Evolutionary conservation across 2,113 vertebrate genomes (phyloP), one percentile per base, ranked within the genome.

Genomic region (Scomber scombrus): DNA sequence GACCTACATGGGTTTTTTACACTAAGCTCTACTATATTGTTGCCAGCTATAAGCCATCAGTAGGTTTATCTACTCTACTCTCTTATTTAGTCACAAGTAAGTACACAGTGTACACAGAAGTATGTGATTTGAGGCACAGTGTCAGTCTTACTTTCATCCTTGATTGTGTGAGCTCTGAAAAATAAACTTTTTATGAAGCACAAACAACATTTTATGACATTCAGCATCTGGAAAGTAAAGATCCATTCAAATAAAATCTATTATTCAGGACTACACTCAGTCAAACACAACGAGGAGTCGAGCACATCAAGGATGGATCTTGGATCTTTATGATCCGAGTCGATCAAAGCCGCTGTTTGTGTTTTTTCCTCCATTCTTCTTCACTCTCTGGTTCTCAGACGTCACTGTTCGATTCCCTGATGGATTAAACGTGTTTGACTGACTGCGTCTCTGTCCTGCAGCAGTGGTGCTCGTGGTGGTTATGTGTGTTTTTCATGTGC

Each of bases 251-350:
- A 40, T 70, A 0, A 8, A 26, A 60, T 78, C 47, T 55, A 51
- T 72, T 77, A 65, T 72, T 80, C 0, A 55, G 43, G 1, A 8
- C 23, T 26, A 26, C 16, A 7, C 15, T 10, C 19, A 47, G 19
- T 61, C 29, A 19, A 47, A 51, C 61, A 26, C 1, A 10, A 4
- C 21, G 55, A 47, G 26, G 58, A 47, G 61, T 58, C 4, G 23
- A 74, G 77, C 70, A 69, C 55, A 75, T 75, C 80, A 79, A 71
- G 84, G 80, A 79, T 54, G 80, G 66, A 34, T 71, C 79, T 74
- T 18, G 57, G 73, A 78, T 81, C 65, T 34, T 75, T 21, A 11
- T 58, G 65, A 75, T 81, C 57, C 21, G 65, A 75, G 80, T 56
- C 64, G n/a, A 58, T 61, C 55, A 54, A 8, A 74, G 29, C 29